A percentile compares a stretch with the other conserved stretches of the same genome.
Evolutionary conservation across 2,888 invertebrate species (phyloP).

Genomic region (Drosophila subquinaria): DNA sequence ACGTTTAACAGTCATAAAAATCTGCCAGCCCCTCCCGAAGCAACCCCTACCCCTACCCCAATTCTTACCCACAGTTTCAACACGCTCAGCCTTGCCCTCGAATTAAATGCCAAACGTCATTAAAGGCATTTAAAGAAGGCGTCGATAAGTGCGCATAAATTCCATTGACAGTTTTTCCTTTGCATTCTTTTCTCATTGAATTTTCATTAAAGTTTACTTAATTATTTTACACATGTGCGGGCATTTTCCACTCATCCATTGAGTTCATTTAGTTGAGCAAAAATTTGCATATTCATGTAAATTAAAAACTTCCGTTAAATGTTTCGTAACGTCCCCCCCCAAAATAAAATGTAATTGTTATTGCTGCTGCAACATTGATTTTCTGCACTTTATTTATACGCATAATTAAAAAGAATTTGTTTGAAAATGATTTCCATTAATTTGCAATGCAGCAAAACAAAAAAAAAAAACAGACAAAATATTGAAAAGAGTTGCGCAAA

Average conservation of each 20-base stretch:
- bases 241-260: constrained; percentile 11
- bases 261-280: constrained; percentile 26
- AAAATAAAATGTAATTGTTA: neutral
- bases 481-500: constrained; percentile 32
- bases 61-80: constrained; percentile 16
- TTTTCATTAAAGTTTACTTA: constrained; percentile 50
- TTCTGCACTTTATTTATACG: constrained; percentile 45
- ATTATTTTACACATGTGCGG: constrained; percentile 43
- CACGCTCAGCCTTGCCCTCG: constrained; percentile 24
- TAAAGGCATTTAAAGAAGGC: constrained; percentile 55
- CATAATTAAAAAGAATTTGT: constrained; percentile 64
- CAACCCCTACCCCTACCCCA: neutral
- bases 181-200: constrained; percentile 43
- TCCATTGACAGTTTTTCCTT: constrained; percentile 38
- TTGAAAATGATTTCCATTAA: constrained; percentile 53
- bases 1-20: constrained; percentile 72
- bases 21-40: constrained; percentile 12
- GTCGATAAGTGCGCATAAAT: constrained; percentile 39
- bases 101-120: constrained; percentile 62
- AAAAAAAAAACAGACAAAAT: neutral
- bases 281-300: constrained; percentile 67
- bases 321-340: constrained; percentile 16
- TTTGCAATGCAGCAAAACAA: constrained; percentile 20
- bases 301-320: constrained; percentile 68
- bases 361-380: constrained; percentile 27